Conservation (phyloP, 92 coral and sea anemone genomes). For the Metridium senile region DNA sequence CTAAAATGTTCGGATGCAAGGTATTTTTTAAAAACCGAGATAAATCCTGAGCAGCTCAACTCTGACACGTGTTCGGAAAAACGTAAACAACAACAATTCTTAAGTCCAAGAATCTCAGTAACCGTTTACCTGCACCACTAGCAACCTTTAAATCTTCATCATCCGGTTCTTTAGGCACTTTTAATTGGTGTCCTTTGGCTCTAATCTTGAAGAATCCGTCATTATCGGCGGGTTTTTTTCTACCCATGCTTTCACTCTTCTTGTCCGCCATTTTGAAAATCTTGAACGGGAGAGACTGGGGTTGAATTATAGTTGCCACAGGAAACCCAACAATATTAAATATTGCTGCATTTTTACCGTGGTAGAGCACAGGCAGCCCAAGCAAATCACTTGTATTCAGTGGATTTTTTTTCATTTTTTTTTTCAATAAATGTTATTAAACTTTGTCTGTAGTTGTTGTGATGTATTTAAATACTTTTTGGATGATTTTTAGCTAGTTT, state of each 20-base stretch:
- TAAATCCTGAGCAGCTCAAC: neutral
- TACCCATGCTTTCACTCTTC: neutral
- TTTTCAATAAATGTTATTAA: too few relatives aligned
- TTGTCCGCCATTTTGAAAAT: constrained; percentile 30
- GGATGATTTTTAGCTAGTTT: too few relatives aligned
- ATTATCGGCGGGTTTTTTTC: constrained; percentile 21
- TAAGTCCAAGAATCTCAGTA: neutral
- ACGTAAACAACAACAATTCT: neutral
- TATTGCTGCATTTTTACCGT: too few relatives aligned
- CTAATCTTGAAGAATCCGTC: constrained; percentile 50
- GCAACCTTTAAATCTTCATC: constrained; percentile 8
- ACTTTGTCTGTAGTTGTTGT: too few relatives aligned
- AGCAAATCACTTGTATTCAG: too few relatives aligned
- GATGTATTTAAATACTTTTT: too few relatives aligned
- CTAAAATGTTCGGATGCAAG: neutral
- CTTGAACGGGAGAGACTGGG: neutral
- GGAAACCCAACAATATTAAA: too few relatives aligned
- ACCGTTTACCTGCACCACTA: constrained; percentile 29
- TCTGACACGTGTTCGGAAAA: neutral
- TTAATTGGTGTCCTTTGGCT: constrained; percentile 64
- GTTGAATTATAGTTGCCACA: neutral
- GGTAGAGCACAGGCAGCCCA: too few relatives aligned
- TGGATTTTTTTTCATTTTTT: too few relatives aligned
- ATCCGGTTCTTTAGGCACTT: constrained; percentile 37
- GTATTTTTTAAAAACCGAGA: neutral